These are phyloP conservation scores for Neolamprologus toae DNA, from an alignment of 2,113 vertebrate species.

Conservation along the genomic window DNA sequence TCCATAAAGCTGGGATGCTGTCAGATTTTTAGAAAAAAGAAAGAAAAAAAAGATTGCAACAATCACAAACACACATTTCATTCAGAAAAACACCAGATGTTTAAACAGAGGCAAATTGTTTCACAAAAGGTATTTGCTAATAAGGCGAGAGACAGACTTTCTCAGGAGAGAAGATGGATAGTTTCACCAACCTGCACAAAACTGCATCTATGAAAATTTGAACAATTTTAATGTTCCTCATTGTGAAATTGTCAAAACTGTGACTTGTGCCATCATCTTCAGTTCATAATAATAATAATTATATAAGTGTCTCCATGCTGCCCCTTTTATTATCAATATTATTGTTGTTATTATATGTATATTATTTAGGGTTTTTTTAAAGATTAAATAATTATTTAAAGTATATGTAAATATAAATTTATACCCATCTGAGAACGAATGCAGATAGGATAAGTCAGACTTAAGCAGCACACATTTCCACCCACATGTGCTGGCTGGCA, in stretches of 20 bases:
- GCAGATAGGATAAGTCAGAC: not conserved
- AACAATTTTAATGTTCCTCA: not conserved
- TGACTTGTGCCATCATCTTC: not conserved
- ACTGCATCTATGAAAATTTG: not conserved
- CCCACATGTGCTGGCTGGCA: not conserved
- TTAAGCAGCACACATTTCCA: not conserved
- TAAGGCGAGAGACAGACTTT: not conserved
- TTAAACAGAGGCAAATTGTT: not conserved
- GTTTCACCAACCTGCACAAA: not conserved
- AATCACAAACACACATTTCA: not conserved
- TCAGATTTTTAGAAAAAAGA: not conserved
- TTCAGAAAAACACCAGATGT: not conserved
- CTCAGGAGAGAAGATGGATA: not conserved
- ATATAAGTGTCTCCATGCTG: not conserved
- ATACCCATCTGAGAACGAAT: not conserved
- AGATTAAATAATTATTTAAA: not conserved
- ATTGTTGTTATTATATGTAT: not conserved
- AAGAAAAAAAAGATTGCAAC: not conserved
- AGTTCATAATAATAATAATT: not conserved
- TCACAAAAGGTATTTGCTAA: not conserved
- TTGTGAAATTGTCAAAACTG: not conserved
- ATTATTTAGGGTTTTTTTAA: accelerated
- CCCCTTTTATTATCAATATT: not conserved
- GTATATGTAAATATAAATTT: not conserved
- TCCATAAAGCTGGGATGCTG: not conserved